A percentile compares a stretch with the other conserved stretches of the same genome.
Conservation (phyloP, 2,113 vertebrate genomes). For the Sminthopsis crassicaudata region DNA sequence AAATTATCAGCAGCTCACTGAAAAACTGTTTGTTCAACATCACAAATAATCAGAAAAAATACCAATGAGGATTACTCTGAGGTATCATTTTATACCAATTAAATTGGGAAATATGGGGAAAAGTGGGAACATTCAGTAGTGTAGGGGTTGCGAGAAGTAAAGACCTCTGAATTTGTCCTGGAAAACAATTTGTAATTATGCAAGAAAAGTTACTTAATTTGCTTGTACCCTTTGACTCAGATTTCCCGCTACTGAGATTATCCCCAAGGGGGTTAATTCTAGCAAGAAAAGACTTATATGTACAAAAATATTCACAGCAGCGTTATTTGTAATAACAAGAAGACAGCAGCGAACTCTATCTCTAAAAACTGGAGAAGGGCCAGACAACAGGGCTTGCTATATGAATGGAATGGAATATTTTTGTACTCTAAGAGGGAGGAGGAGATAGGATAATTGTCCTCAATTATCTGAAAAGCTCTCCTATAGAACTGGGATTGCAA, state of each 20-base stretch:
- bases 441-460: background rate
- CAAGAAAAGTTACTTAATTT: background rate
- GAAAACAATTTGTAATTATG: background rate
- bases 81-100: background rate
- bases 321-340: background rate
- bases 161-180: background rate
- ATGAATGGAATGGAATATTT: background rate
- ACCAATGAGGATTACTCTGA: background rate
- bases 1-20: background rate
- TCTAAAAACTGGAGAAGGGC: background rate
- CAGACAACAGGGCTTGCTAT: background rate
- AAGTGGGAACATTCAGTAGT: background rate
- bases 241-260: background rate
- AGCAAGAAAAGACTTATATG: background rate
- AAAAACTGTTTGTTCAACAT: background rate
- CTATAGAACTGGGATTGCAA: background rate
- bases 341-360: background rate
- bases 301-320: background rate
- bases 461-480: background rate
- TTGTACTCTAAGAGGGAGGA: background rate
- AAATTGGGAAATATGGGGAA: background rate
- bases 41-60: background rate
- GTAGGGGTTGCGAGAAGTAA: background rate
- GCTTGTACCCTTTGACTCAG: background rate
- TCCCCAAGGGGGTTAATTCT: background rate